Percentiles rank a stretch among this genome's conserved stretches.
Evolutionary conservation across 2,797 vertebrate genomes (phyloP).

Genomic region (Mus spretus): DNA sequence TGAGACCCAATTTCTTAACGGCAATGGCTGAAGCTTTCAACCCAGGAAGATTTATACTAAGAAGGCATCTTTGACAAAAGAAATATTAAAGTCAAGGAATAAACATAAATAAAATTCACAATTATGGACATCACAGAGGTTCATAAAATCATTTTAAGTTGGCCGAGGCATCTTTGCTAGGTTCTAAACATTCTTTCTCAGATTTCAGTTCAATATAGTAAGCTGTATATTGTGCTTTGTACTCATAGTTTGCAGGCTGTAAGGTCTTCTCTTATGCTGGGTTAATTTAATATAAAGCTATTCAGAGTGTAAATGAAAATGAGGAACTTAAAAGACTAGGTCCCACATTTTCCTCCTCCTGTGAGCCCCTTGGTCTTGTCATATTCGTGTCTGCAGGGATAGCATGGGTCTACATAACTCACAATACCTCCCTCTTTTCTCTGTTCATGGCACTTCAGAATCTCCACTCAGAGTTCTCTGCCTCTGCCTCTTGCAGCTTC

Average conservation of each 20-base stretch:
- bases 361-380: background rate
- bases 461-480: background rate
- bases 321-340: background rate
- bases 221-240: background rate
- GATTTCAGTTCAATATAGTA: background rate
- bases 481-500: background rate
- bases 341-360: background rate
- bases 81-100: slow-evolving; percentile 30
- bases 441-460: background rate
- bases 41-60: background rate
- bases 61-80: background rate
- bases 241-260: background rate
- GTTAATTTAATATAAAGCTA: background rate
- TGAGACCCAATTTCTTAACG: background rate
- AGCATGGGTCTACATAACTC: background rate
- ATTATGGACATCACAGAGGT: background rate
- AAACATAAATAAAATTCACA: slow-evolving; percentile 30
- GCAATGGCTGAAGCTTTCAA: background rate
- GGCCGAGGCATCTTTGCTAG: background rate
- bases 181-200: background rate
- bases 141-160: background rate
- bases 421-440: background rate
- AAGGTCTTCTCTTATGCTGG: background rate
- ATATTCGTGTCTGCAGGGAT: background rate
- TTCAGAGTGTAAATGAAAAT: background rate